Conservation (phyloP, 1,140 invertebrate genomes). For the Drosophila rhopaloa region DNA sequence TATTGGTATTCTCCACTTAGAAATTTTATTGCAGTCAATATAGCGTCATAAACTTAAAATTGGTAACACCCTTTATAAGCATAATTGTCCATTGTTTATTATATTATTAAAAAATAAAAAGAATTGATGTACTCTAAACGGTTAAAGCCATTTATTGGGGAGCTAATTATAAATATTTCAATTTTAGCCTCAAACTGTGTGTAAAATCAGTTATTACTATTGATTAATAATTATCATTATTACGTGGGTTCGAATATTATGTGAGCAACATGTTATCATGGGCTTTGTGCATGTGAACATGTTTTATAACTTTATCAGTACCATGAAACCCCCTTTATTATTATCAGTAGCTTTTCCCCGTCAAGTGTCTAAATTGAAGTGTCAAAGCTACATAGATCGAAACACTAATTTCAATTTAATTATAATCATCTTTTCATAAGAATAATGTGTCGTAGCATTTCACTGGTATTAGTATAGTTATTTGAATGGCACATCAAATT, state of each 20-base stretch:
- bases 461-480: no score
- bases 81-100: no score
- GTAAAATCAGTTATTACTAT: neutral
- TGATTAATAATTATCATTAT: no score
- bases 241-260: no score
- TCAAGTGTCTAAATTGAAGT: neutral
- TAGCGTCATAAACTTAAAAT: constrained; percentile 11
- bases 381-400: neutral
- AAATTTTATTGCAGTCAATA: constrained; percentile 1
- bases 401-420: neutral
- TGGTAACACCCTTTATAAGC: neutral
- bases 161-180: no score
- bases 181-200: neutral
- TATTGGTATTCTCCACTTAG: constrained; percentile 1
- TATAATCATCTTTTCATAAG: neutral
- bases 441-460: neutral
- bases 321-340: neutral
- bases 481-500: neutral
- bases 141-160: no score
- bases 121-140: no score
- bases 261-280: no score
- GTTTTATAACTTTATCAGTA: neutral
- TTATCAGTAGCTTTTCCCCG: neutral
- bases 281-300: no score
- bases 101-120: constrained; percentile 4